Evolutionary conservation across 2,113 vertebrate species (phyloP).

Genomic region (Cinclus mexicanus): DNA sequence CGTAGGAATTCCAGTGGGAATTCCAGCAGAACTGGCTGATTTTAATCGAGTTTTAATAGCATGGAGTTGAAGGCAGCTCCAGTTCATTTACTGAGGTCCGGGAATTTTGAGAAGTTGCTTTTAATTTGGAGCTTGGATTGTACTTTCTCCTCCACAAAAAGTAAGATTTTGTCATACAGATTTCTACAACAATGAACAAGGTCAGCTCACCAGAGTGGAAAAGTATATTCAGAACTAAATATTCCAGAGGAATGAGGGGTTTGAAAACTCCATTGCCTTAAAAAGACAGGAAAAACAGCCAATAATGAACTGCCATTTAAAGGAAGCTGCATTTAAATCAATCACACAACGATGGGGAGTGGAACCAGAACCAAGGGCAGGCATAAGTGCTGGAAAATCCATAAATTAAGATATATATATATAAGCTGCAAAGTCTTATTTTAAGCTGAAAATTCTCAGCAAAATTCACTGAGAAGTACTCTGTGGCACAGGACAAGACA

Average conservation of each 20-base stretch:
- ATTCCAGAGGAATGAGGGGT: not conserved
- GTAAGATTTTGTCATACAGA: not conserved
- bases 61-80: not conserved
- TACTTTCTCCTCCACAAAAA: not conserved
- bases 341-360: not conserved
- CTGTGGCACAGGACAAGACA: not conserved
- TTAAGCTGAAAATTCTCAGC: not conserved
- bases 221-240: not conserved
- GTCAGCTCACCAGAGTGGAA: not conserved
- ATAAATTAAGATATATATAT: not conserved
- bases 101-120: not conserved
- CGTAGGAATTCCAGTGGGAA: not conserved
- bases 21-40: not conserved
- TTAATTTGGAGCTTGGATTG: not conserved
- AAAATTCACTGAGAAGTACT: not conserved
- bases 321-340: not conserved
- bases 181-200: not conserved
- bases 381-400: not conserved
- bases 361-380: not conserved
- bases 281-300: not conserved
- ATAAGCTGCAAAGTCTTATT: not conserved
- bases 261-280: not conserved
- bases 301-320: not conserved
- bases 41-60: not conserved
- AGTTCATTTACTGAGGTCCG: not conserved